Conservation (phyloP, 2,888 invertebrate species). For the Diaphora mendica region DNA sequence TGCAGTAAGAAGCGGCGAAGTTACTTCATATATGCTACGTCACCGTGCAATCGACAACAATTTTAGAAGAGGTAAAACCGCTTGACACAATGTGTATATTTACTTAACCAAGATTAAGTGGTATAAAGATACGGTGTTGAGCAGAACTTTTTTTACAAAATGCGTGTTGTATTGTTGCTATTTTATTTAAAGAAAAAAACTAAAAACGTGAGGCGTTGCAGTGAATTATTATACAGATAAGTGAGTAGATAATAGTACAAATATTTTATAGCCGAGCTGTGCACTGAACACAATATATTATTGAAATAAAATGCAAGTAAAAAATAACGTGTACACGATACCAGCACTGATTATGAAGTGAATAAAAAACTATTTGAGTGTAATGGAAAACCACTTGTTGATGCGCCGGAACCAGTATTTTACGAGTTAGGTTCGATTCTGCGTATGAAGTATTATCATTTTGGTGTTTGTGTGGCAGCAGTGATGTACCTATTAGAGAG, state of each 20-base stretch:
- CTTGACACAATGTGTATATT: background rate
- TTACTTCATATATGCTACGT: no score
- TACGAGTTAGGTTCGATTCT: background rate
- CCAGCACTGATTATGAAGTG: slow-evolving; percentile 26
- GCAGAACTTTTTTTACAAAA: background rate
- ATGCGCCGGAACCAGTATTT: background rate
- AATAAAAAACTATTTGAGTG: slow-evolving; percentile 5
- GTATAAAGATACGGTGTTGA: background rate
- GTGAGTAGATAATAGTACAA: slow-evolving; percentile 49
- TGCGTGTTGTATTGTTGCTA: slow-evolving; percentile 40
- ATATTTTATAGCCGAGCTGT: slow-evolving; percentile 46
- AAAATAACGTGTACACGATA: slow-evolving; percentile 38
- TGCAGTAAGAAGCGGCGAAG: no score
- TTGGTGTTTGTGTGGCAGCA: background rate
- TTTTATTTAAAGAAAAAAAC: slow-evolving; percentile 48
- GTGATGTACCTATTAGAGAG: background rate
- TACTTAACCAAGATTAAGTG: background rate
- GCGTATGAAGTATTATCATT: background rate
- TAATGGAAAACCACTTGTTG: slow-evolving; percentile 12
- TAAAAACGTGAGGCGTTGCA: slow-evolving; percentile 38
- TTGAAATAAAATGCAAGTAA: slow-evolving; percentile 36
- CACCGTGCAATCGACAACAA: no score
- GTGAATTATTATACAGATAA: slow-evolving; percentile 49
- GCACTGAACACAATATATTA: slow-evolving; percentile 38
- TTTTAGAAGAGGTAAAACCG: background rate